These are phyloP conservation scores for Agrenia bidenticulata DNA, from an alignment of 2,888 invertebrate genomes.

Conservation along the genomic window DNA sequence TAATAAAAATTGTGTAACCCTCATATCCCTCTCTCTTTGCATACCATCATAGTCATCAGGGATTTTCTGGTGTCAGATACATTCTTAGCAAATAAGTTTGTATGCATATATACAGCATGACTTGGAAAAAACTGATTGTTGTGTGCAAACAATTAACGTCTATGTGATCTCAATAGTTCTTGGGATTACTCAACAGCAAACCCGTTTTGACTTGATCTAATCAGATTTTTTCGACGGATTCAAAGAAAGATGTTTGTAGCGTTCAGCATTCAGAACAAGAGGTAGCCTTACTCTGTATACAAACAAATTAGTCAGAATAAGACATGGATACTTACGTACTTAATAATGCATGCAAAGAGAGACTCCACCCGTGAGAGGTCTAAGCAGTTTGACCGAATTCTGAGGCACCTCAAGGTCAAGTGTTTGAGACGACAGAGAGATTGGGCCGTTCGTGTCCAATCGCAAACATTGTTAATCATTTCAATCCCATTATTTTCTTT, in stretches of 20 bases:
- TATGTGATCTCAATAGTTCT: slow-evolving; percentile 8
- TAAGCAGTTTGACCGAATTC: background rate
- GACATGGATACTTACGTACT: background rate
- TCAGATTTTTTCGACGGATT: slow-evolving; percentile 10
- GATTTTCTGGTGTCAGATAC: background rate
- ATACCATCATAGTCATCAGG: background rate
- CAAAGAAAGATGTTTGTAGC: background rate
- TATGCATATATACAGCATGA: background rate
- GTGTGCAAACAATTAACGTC: slow-evolving; percentile 1
- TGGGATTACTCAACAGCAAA: slow-evolving; percentile 11
- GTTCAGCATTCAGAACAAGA: background rate
- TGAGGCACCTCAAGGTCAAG: slow-evolving; percentile 2
- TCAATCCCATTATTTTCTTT: too few species aligned
- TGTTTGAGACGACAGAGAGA: background rate
- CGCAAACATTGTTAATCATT: too few species aligned
- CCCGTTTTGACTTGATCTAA: background rate
- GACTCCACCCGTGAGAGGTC: slow-evolving; percentile 9
- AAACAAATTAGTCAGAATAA: background rate
- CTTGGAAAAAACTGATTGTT: slow-evolving; percentile 10
- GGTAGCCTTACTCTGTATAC: background rate
- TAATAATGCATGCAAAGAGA: background rate
- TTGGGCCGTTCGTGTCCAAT: too few species aligned
- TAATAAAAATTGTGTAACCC: slow-evolving; percentile 11
- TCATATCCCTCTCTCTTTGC: slow-evolving; percentile 5
- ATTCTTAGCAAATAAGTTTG: background rate